Evolutionary conservation across 1,140 invertebrate genomes (phyloP).

Genomic region (Diorhabda carinulata): DNA sequence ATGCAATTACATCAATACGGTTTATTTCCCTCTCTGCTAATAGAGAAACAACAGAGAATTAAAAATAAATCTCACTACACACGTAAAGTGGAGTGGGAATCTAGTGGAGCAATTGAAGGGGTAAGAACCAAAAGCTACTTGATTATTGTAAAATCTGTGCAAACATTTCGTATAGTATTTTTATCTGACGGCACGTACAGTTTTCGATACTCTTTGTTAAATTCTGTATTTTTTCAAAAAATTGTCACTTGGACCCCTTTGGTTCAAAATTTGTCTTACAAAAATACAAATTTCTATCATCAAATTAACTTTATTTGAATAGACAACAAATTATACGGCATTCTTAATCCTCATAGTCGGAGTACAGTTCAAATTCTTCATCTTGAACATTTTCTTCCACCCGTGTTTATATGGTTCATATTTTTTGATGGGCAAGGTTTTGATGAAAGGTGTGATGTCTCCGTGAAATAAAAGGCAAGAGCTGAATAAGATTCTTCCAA

Average conservation of each 20-base stretch:
- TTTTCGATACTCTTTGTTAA: too few relatives aligned
- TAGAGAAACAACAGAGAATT: too few relatives aligned
- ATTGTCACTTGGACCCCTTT: not conserved
- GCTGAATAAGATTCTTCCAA: constrained; percentile 11
- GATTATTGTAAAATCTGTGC: too few relatives aligned
- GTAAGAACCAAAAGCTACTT: too few relatives aligned
- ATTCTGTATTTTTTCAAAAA: not conserved
- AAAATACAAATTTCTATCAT: not conserved
- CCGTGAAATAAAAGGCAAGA: constrained; percentile 5
- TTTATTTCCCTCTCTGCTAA: too few relatives aligned
- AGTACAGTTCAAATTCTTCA: constrained; percentile 4
- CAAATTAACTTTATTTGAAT: constrained; percentile 9
- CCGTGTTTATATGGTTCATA: not conserved
- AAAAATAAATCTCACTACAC: too few relatives aligned
- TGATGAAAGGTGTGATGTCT: constrained; percentile 1
- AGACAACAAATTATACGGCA: not conserved
- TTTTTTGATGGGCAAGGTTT: constrained; percentile 4
- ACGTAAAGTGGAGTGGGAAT: too few relatives aligned
- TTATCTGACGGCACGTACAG: too few relatives aligned
- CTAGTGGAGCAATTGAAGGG: too few relatives aligned
- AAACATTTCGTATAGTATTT: too few relatives aligned
- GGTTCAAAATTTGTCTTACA: not conserved
- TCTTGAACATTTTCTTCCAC: constrained; percentile 11
- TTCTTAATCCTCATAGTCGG: constrained; percentile 8
- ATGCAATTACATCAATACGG: too few relatives aligned